These are phyloP conservation scores for Drymodes brunneopygia DNA, from an alignment of 2,113 vertebrate genomes.

Conservation along the genomic window DNA sequence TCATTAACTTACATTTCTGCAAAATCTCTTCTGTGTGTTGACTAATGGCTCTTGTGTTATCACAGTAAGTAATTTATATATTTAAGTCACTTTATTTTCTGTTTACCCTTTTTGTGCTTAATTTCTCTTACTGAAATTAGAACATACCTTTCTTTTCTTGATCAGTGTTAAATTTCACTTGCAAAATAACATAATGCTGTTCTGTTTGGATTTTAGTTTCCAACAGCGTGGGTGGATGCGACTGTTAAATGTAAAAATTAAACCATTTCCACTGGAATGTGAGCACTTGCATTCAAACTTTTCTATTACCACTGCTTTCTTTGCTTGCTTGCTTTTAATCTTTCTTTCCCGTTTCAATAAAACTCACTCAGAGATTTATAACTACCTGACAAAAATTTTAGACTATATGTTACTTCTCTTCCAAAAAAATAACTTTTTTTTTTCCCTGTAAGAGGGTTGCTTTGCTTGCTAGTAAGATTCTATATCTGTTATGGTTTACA, in stretches of 20 bases:
- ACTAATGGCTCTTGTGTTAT: not conserved
- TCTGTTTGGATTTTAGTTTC: not conserved
- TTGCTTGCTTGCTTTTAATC: not conserved
- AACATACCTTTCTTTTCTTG: not conserved
- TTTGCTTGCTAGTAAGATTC: not conserved
- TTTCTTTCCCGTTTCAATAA: not conserved
- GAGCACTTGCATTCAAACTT: not conserved
- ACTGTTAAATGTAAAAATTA: not conserved
- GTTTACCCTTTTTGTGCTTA: not conserved
- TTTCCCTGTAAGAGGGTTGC: not conserved
- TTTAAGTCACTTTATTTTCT: not conserved
- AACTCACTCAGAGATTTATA: not conserved
- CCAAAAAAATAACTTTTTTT: not conserved
- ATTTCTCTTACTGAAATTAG: not conserved
- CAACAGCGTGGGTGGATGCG: not conserved
- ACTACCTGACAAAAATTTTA: not conserved
- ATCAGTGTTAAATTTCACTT: not conserved
- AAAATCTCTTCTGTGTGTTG: not conserved
- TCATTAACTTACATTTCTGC: not conserved
- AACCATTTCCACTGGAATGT: not conserved
- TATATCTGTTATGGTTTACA: not conserved
- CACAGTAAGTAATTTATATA: not conserved
- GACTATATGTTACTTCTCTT: not conserved
- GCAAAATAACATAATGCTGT: not conserved
- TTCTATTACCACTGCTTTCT: not conserved